Percentiles rank a stretch among this genome's conserved stretches.
phyloP scores from a whole-genome alignment of 2,888 invertebrate genomes.

The Rhorus exstirpatorius region DNA sequence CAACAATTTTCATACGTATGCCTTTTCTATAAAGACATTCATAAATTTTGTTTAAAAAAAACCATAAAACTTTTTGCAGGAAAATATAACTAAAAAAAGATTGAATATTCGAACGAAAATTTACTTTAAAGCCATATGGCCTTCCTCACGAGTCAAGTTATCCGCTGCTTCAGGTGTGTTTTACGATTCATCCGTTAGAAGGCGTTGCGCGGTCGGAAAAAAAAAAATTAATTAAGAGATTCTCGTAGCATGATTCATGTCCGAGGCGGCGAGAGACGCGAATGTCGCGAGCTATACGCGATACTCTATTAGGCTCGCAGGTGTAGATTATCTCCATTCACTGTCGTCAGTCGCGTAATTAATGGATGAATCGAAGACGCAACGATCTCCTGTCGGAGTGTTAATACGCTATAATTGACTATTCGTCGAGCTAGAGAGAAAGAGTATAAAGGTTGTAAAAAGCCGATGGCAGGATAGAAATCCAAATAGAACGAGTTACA shows the following conservation, averaged over 20 bases:
- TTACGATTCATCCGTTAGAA: not conserved
- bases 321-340: constrained; percentile 54
- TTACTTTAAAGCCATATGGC: not conserved
- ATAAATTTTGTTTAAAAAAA: no score
- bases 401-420: constrained; percentile 42
- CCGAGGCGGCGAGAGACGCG: not conserved
- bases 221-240: not conserved
- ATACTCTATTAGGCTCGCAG: constrained; percentile 37
- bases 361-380: constrained; percentile 45
- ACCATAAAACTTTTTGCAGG: no score
- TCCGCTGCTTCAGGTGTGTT: not conserved
- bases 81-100: no score
- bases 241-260: constrained; percentile 5
- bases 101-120: no score
- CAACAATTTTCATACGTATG: no score
- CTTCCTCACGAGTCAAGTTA: not conserved
- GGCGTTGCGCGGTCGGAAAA: not conserved
- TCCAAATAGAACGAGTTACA: constrained; percentile 23
- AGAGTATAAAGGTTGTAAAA: constrained; percentile 55
- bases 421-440: not conserved
- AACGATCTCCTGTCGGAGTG: constrained; percentile 9
- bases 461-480: constrained; percentile 31
- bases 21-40: no score
- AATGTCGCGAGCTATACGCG: constrained; percentile 7
- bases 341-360: constrained; percentile 33